These are phyloP conservation scores for Bombus consobrinus DNA, from an alignment of 1,140 invertebrate genomes.

Conservation along the genomic window DNA sequence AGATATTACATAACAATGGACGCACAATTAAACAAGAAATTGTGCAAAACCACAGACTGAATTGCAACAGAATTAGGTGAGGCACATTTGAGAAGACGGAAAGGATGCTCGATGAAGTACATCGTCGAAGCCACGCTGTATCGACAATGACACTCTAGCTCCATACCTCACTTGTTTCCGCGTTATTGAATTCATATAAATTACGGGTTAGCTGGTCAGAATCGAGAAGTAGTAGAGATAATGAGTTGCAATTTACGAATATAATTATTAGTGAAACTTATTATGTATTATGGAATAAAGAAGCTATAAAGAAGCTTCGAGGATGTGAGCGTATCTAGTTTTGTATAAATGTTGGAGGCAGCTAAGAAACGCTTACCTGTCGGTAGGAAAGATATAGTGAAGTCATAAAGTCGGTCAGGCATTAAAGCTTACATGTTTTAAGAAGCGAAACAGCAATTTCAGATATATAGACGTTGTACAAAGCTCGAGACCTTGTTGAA, in stretches of 20 bases:
- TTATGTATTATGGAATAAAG: neutral
- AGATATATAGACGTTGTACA: neutral
- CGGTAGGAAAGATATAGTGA: neutral
- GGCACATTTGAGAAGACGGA: neutral
- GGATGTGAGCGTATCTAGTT: neutral
- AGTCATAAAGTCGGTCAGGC: neutral
- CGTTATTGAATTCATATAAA: slow-evolving; percentile 66
- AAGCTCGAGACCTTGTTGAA: neutral
- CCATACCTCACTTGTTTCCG: slow-evolving; percentile 63
- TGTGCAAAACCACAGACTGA: neutral
- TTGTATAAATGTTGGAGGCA: neutral
- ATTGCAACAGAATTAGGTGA: neutral
- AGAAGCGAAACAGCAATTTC: neutral
- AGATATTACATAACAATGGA: too few relatives aligned
- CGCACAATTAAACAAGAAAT: neutral
- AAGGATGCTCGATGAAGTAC: slow-evolving; percentile 13
- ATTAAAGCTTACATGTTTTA: neutral
- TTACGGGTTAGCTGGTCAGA: slow-evolving; percentile 15
- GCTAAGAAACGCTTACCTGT: neutral
- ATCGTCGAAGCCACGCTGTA: slow-evolving; percentile 24
- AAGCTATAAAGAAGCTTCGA: neutral
- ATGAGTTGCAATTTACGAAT: slow-evolving; percentile 70
- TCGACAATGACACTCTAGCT: slow-evolving; percentile 60
- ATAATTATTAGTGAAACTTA: slow-evolving; percentile 52
- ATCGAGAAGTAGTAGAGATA: slow-evolving; percentile 42